Evolutionary conservation across 2,113 vertebrate genomes (phyloP).

Genomic region (Coturnix japonica): DNA sequence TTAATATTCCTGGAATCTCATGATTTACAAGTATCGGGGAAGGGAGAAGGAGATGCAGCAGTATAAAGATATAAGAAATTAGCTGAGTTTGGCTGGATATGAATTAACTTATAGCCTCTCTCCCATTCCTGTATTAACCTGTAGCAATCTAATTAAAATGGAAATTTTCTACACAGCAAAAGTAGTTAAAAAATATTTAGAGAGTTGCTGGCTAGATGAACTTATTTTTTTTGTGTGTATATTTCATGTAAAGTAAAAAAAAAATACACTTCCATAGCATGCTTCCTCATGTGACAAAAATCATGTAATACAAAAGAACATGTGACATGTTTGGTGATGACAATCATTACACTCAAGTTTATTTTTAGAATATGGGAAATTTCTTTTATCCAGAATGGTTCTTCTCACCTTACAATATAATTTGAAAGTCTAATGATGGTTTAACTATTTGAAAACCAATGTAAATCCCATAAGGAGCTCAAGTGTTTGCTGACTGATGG

Average conservation of each 20-base stretch:
- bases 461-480: neutral
- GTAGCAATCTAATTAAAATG: slow-evolving; percentile 76
- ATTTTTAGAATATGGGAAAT: neutral
- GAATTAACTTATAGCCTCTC: slow-evolving; percentile 72
- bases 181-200: slow-evolving; percentile 63
- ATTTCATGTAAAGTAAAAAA: slow-evolving; percentile 19
- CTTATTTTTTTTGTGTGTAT: slow-evolving; percentile 28
- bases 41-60: neutral
- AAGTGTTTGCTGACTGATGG: neutral
- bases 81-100: slow-evolving; percentile 69
- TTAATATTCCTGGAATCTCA: slow-evolving; percentile 59
- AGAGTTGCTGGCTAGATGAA: slow-evolving; percentile 53
- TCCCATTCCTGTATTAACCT: slow-evolving; percentile 68
- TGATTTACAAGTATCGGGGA: slow-evolving; percentile 64
- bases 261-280: neutral
- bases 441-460: slow-evolving; percentile 30
- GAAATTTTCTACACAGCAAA: slow-evolving; percentile 74
- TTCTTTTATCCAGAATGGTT: neutral
- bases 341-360: neutral
- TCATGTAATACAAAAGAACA: neutral
- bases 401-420: neutral
- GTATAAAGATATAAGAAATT: slow-evolving; percentile 69
- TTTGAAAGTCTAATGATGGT: slow-evolving; percentile 14
- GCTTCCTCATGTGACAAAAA: neutral
- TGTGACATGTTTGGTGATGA: neutral